These are phyloP conservation scores for Ormyrus nitidulus DNA, from an alignment of 2,888 invertebrate species.

Conservation along the genomic window DNA sequence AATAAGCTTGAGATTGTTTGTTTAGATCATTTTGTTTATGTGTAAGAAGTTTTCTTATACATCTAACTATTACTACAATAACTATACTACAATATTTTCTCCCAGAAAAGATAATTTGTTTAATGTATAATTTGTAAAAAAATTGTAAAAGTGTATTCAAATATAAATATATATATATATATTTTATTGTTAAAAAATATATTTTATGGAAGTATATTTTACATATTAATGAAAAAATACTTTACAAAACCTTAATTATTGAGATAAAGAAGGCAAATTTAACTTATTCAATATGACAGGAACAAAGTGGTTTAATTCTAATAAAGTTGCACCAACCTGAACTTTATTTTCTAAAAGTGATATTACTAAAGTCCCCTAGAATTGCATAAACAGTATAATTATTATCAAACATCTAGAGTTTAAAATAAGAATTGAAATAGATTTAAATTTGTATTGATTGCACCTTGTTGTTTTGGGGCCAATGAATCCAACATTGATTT, in stretches of 20 bases:
- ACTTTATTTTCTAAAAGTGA: constrained; percentile 62
- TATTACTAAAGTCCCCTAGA: constrained; percentile 65
- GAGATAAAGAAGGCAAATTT: constrained; percentile 27
- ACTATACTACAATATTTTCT: constrained; percentile 3
- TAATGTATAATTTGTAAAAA: background rate
- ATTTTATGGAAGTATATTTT: background rate
- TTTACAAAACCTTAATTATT: constrained; percentile 38
- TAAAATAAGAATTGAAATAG: background rate
- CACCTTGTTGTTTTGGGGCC: constrained; percentile 65
- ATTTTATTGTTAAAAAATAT: too few relatives aligned
- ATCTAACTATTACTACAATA: constrained; percentile 6
- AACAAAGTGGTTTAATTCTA: constrained; percentile 63
- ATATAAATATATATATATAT: background rate
- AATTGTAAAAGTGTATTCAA: background rate
- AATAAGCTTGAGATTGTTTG: background rate
- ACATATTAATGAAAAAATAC: constrained; percentile 5
- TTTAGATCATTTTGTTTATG: constrained; percentile 5
- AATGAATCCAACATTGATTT: constrained; percentile 66
- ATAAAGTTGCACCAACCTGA: constrained; percentile 60
- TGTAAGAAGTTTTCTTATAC: background rate
- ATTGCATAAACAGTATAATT: constrained; percentile 30
- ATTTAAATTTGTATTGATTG: background rate
- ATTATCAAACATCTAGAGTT: constrained; percentile 2
- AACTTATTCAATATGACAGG: constrained; percentile 62
- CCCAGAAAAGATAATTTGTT: background rate